phyloP scores from a whole-genome alignment of 2,888 invertebrate genomes.

The Malthinus flaveolus region DNA sequence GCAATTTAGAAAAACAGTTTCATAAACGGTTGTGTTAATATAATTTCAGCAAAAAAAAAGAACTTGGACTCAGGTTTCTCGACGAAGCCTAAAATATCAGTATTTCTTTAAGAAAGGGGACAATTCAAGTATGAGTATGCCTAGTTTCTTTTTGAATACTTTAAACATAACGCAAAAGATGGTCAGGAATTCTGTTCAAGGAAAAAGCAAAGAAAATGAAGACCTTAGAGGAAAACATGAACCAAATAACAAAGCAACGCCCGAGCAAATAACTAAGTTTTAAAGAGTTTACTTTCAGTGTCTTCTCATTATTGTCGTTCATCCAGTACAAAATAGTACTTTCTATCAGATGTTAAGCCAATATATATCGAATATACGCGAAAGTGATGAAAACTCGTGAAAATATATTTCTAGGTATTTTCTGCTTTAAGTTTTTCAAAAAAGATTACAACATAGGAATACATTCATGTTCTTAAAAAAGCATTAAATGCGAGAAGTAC shows the following conservation, averaged over 20 bases:
- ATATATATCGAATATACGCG: too few species aligned
- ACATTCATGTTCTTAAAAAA: neutral
- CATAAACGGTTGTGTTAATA: neutral
- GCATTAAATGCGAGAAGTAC: neutral
- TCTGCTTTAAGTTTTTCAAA: too few species aligned
- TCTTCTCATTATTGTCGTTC: slow-evolving; percentile 19
- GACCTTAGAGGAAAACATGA: slow-evolving; percentile 16
- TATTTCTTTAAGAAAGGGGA: slow-evolving; percentile 13
- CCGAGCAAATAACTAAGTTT: slow-evolving; percentile 18
- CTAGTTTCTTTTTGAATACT: slow-evolving; percentile 14
- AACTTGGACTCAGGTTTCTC: neutral
- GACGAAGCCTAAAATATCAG: neutral
- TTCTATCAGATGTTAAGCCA: slow-evolving; percentile 18
- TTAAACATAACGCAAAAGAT: slow-evolving; percentile 16
- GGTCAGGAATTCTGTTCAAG: slow-evolving; percentile 17
- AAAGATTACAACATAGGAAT: too few species aligned
- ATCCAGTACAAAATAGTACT: slow-evolving; percentile 20
- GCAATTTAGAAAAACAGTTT: neutral
- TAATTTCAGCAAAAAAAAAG: neutral
- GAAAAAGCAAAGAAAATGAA: slow-evolving; percentile 19
- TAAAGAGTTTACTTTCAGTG: slow-evolving; percentile 18
- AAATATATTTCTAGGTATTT: too few species aligned
- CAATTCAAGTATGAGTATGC: neutral
- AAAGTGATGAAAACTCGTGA: too few species aligned
- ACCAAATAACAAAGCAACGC: slow-evolving; percentile 16